Base-by-base conservation (phyloP, 2,797 vertebrate genomes). In the Anomalospiza imberbis region DNA sequence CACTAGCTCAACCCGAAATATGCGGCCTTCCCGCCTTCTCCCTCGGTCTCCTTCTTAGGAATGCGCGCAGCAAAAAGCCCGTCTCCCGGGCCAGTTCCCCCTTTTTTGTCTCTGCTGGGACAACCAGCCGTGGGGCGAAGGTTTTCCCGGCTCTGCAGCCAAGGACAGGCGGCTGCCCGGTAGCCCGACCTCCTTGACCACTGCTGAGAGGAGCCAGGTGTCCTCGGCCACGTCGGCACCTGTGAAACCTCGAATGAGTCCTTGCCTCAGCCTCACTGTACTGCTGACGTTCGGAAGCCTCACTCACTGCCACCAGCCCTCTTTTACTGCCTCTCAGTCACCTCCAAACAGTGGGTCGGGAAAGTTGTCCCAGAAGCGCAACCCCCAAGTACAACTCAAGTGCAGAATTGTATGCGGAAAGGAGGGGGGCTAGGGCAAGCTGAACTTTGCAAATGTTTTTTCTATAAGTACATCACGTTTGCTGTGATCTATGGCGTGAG, bases 401-500 rank as follows among this genome's bases (percentile, higher is more conserved):
- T 3, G 53, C 25, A 38, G 54, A 31, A 60, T 34, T 0, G 29
- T 25, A 47, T 1, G 2, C 0, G 3, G 65, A 53, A 66, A 36
- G 19, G 28, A 58, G 47, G 6, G 3, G n/a, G 40, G 2, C 13
- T 61, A 44, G 61, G 34, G 40, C 44, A 42, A 47, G 34, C 38
- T 73, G 85, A 93, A 95, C 79, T 93, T 92, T 8, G 40, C 70
- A 31, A 85, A 68, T 45, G 25, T 84, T 95, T 95, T 93, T 89
- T 70, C 76, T 95, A 0, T 79, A 86, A 84, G 94, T 91, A 88
- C 76, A 53, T 96, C 95, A 66, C 71, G 13, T 91, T 93, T 89
- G 67, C 85, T 85, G 83, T 96, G 91, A 97, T 93, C 94, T 97
- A 83, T 57, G 55, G 92, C 78, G 94, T 89, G 87, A 97, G 85